Evolutionary conservation across 1,140 invertebrate genomes (phyloP).

Genomic region (Conus betulinus): DNA sequence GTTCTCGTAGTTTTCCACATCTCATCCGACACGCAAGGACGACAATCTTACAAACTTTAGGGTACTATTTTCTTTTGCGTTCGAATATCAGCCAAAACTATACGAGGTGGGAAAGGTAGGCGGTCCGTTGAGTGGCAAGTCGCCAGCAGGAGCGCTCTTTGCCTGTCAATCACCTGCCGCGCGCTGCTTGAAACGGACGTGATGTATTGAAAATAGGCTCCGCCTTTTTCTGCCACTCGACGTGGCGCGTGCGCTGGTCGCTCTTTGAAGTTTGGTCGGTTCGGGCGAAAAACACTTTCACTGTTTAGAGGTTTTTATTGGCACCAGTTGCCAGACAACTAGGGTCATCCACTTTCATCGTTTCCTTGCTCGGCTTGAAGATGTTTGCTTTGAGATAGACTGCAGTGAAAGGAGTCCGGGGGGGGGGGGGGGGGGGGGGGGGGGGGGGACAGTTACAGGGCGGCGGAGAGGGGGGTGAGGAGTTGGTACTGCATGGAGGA

Average conservation of each 20-base stretch:
- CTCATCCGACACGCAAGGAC: too few relatives aligned
- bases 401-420: too few relatives aligned
- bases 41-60: neutral
- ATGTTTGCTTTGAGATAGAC: neutral
- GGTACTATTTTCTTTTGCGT: constrained; percentile 23
- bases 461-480: too few relatives aligned
- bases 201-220: neutral
- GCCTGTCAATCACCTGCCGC: constrained; percentile 29
- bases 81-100: neutral
- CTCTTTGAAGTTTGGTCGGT: constrained; percentile 9
- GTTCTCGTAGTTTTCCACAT: too few relatives aligned
- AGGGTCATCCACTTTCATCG: neutral
- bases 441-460: too few relatives aligned
- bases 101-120: constrained; percentile 13
- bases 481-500: too few relatives aligned
- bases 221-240: constrained; percentile 11
- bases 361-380: neutral
- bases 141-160: constrained; percentile 29
- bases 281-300: neutral
- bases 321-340: constrained; percentile 15
- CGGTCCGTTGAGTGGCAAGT: constrained; percentile 22
- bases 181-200: constrained; percentile 4
- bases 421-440: too few relatives aligned
- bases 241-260: constrained; percentile 15
- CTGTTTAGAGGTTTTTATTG: neutral